Percentiles rank a stretch among this genome's conserved stretches.
Conservation (phyloP, 2,113 vertebrate species). For the Engraulis encrasicolus region DNA sequence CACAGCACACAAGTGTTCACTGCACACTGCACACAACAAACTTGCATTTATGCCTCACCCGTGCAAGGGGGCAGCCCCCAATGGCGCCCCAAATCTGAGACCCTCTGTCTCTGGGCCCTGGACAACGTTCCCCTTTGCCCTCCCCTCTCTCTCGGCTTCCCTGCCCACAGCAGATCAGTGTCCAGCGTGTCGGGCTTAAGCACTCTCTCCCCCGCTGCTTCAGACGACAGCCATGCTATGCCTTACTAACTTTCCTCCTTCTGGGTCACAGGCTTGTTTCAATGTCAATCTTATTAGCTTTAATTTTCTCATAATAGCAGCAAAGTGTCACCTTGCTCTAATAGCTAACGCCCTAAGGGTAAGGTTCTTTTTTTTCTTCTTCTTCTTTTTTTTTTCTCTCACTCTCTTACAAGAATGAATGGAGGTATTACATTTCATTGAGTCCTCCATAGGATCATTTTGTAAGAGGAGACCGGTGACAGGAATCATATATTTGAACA, state of each 20-base stretch:
- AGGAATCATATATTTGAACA: neutral
- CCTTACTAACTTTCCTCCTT: constrained; percentile 1
- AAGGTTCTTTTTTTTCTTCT: neutral
- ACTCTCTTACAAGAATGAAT: constrained; percentile 1
- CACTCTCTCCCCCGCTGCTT: neutral
- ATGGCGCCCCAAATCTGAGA: too few relatives aligned
- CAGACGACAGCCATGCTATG: neutral
- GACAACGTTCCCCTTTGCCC: too few relatives aligned
- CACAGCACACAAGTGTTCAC: too few relatives aligned
- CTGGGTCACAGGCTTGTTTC: constrained; percentile 13
- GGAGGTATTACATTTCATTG: constrained; percentile 10
- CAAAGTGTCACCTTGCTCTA: constrained; percentile 19
- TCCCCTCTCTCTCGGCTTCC: too few relatives aligned
- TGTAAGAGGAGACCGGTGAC: neutral
- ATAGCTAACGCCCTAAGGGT: constrained; percentile 1
- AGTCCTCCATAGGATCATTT: constrained; percentile 10
- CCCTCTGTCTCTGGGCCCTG: too few relatives aligned
- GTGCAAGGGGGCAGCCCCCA: too few relatives aligned
- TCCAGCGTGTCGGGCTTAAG: neutral
- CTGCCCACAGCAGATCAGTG: neutral
- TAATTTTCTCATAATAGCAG: constrained; percentile 17
- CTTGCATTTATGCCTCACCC: too few relatives aligned
- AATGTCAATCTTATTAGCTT: constrained; percentile 22
- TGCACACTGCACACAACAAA: too few relatives aligned
- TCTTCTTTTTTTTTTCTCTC: too few relatives aligned